Base-by-base conservation (phyloP, 1,140 invertebrate genomes). In the Orussus abietinus region DNA sequence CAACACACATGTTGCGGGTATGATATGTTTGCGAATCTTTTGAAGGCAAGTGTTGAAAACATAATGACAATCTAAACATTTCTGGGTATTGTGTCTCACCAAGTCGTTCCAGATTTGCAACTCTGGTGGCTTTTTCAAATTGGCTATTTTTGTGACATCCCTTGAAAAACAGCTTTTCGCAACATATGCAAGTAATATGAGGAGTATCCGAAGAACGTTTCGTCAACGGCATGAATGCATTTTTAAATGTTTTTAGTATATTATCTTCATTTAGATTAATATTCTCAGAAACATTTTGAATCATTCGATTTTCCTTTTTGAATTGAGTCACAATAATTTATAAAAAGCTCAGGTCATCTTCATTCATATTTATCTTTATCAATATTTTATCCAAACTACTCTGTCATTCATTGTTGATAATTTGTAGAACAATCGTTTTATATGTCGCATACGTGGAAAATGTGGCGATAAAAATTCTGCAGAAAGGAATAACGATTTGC, bases 1-100 rank as follows among this genome's bases (percentile, higher is more conserved):
- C 30, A 50, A 43, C 19, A 44, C 46, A 20, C 34, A 47, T 21
- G 32, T 38, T 30, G 38, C 13, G 17, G 45, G 38, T n/a, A 47
- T 14, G 25, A n/a, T 10, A 22, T 42, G 33, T 26, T 26, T 13
- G 7, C 44, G 20, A 30, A 50, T 32, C 26, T 45, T 41, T 19
- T 31, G 11, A 11, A 47, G 30, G 18, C 48, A 50, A 22, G 17
- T 36, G 25, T 37, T 22, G 25, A 38, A 50, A 11, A 50, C 34
- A 32, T 21, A 42, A 7, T 18, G 21, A 47, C 13, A 13, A 12
- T 15, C 20, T 2, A 19, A 21, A 5, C 13, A n/a, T 15, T 37
- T 4, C n/a, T 21, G 5, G 10, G n/a, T 18, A 14, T 14, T 13
- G 17, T 37, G 37, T 21, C 11, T 38, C 25, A 38, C 39, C 28